A percentile compares a stretch with the other conserved stretches of the same genome.
These are phyloP conservation scores for Trichonephila inaurata DNA, from an alignment of 1,140 invertebrate genomes.

Conservation along the genomic window DNA sequence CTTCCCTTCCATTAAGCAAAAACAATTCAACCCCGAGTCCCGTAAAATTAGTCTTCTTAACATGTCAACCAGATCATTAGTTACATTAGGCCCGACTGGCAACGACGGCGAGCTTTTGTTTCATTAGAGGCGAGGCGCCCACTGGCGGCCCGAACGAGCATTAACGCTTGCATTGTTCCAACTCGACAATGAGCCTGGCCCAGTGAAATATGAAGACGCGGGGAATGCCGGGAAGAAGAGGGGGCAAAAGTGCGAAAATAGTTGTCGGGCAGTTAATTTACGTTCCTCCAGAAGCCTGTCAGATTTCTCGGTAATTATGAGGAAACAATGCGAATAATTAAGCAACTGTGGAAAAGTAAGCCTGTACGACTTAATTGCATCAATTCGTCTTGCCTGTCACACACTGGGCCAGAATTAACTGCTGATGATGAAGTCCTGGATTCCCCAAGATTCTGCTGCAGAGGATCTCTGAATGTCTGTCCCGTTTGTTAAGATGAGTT, in stretches of 20 bases:
- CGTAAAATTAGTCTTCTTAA: constrained; percentile 72
- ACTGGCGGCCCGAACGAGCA: constrained; percentile 22
- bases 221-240: not conserved
- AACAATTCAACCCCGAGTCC: constrained; percentile 49
- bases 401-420: constrained; percentile 39
- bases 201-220: constrained; percentile 59
- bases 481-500: constrained; percentile 2
- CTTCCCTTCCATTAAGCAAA: constrained; percentile 46
- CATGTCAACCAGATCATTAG: constrained; percentile 72
- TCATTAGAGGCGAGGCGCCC: constrained; percentile 53
- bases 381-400: constrained; percentile 64
- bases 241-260: constrained; percentile 43
- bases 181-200: not conserved
- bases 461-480: not conserved
- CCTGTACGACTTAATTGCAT: constrained; percentile 65
- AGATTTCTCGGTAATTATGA: constrained; percentile 69
- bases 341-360: constrained; percentile 58
- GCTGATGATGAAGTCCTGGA: not conserved
- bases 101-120: constrained; percentile 57
- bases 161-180: constrained; percentile 46
- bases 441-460: not conserved
- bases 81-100: constrained; percentile 54
- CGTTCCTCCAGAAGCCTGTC: constrained; percentile 68
- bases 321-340: constrained; percentile 75
- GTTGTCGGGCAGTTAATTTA: constrained; percentile 72